These are phyloP conservation scores for Junco hyemalis DNA, from an alignment of 2,113 vertebrate species.

Conservation along the genomic window DNA sequence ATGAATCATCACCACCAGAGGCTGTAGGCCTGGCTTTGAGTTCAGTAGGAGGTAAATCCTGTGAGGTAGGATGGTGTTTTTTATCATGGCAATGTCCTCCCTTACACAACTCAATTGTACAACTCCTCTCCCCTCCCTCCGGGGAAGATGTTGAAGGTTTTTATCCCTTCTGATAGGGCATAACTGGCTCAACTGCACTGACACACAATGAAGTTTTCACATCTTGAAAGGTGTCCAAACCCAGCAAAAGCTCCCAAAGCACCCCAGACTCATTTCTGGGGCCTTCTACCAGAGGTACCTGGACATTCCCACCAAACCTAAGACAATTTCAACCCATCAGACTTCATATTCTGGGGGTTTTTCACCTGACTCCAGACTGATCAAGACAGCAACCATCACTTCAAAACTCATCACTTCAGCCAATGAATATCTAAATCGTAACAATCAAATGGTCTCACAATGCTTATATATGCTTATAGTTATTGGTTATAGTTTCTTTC, in stretches of 20 bases:
- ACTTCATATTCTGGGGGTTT: fast-evolving
- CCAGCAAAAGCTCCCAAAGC: not conserved
- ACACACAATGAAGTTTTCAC: fast-evolving
- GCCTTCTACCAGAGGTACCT: not conserved
- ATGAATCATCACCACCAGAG: not conserved
- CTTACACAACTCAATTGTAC: not conserved
- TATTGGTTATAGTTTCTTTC: too few relatives aligned
- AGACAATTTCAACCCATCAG: not conserved
- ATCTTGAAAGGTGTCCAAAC: not conserved
- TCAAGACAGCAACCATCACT: fast-evolving
- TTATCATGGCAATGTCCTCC: not conserved
- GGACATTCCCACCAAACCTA: not conserved
- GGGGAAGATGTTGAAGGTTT: not conserved
- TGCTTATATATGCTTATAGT: too few relatives aligned
- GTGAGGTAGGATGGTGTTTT: not conserved
- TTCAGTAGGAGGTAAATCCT: fast-evolving
- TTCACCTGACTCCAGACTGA: fast-evolving
- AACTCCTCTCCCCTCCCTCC: not conserved
- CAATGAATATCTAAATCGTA: fast-evolving
- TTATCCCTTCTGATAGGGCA: not conserved
- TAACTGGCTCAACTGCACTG: not conserved
- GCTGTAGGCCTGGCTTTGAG: not conserved
- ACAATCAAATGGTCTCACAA: not conserved
- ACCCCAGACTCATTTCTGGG: not conserved
- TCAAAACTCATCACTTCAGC: not conserved